Conservation (phyloP, 2,797 vertebrate species). For the Psittacula echo region DNA sequence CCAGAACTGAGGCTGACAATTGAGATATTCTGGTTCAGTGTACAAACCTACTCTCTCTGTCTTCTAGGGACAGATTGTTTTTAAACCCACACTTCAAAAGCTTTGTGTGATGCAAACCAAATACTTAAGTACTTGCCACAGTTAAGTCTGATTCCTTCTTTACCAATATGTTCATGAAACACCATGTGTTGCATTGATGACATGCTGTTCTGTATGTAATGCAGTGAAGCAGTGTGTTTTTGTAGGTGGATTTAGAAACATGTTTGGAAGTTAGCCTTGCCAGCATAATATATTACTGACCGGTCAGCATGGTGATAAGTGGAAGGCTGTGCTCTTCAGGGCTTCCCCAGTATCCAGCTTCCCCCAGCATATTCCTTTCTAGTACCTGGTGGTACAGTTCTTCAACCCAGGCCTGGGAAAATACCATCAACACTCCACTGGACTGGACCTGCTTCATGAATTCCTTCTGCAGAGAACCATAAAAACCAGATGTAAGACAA, state of each 20-base stretch:
- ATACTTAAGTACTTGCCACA: neutral
- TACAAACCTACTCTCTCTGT: neutral
- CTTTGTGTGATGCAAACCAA: neutral
- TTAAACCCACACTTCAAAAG: neutral
- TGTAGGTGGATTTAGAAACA: neutral
- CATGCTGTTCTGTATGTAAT: neutral
- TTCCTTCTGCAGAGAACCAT: slow-evolving; percentile 85
- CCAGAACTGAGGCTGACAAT: neutral
- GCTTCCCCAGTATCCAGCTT: slow-evolving; percentile 92
- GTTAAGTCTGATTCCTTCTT: neutral
- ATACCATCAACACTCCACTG: slow-evolving; percentile 91
- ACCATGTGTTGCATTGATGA: neutral
- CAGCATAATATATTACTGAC: slow-evolving; percentile 71
- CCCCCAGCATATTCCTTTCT: slow-evolving; percentile 91
- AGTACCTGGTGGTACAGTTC: slow-evolving; percentile 93
- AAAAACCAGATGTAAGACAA: neutral
- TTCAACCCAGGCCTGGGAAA: slow-evolving; percentile 95
- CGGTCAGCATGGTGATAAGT: slow-evolving; percentile 92
- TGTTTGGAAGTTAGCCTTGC: neutral
- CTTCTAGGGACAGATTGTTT: neutral
- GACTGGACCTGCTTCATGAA: slow-evolving; percentile 92
- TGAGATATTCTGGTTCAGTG: neutral
- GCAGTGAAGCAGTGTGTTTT: neutral
- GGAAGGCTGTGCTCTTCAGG: slow-evolving; percentile 86
- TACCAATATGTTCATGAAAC: neutral